Evolutionary conservation across 2,113 vertebrate genomes (phyloP).

Genomic region (Oostethus manadensis): DNA sequence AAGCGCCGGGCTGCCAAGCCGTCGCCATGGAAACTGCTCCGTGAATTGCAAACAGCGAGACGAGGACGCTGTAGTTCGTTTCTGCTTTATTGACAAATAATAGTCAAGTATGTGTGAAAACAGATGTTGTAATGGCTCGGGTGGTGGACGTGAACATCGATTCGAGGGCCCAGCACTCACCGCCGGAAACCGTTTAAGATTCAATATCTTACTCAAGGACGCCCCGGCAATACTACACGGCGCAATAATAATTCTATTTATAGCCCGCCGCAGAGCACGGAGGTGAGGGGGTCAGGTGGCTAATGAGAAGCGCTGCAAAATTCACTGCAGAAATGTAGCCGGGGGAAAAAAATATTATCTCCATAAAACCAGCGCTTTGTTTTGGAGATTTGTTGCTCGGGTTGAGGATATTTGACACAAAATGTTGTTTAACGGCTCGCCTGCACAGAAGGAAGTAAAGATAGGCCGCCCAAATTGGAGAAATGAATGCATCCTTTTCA

Average conservation of each 20-base stretch:
- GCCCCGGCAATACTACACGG: too few relatives aligned
- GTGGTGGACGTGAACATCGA: too few relatives aligned
- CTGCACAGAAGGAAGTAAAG: constrained; percentile 7
- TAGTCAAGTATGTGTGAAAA: too few relatives aligned
- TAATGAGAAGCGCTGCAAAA: constrained; percentile 3
- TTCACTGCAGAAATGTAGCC: neutral
- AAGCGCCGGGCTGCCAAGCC: too few relatives aligned
- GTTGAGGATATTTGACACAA: neutral
- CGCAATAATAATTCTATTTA: constrained; percentile 4
- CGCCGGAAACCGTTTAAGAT: too few relatives aligned
- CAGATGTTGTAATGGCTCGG: too few relatives aligned
- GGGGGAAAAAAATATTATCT: neutral
- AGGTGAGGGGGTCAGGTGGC: constrained; percentile 7
- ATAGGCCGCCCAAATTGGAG: neutral
- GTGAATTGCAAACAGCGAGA: neutral
- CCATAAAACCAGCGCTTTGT: neutral
- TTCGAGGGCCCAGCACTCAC: too few relatives aligned
- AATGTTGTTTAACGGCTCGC: neutral
- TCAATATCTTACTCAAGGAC: too few relatives aligned
- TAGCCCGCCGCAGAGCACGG: constrained; percentile 5
- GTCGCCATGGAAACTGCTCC: neutral
- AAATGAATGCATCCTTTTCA: neutral
- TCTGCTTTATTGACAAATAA: too few relatives aligned
- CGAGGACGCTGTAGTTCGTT: too few relatives aligned
- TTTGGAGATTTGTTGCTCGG: constrained; percentile 3